Evolutionary conservation across 1,140 invertebrate species (phyloP), one percentile per base, ranked within the genome.

Genomic region (Ceratitis capitata): DNA sequence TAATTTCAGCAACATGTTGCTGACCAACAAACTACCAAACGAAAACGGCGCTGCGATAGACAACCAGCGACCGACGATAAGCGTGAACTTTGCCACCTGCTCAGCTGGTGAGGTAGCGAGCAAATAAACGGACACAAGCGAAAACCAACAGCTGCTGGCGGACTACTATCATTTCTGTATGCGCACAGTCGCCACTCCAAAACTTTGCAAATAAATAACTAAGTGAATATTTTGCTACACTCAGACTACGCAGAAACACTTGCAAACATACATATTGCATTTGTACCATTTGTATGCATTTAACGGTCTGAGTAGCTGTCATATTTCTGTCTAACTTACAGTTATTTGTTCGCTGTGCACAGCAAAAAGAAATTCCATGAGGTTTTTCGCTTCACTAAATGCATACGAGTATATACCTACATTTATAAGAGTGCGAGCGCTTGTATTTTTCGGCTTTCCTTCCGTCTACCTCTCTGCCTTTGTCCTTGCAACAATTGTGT

Each of bases 11-110:
- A 78, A 78, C 69, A n/a, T 42, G 69, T 45, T 78, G 69, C 16
- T 78, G n/a, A n/a, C n/a, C n/a, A 78, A 78, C 35, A 78, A 78
- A 78, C 16, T 39, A 2, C n/a, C 69, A n/a, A 26, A 42, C 6
- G 51, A n/a, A n/a, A n/a, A n/a, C n/a, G 4, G 45, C 2, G 69
- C 39, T 61, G 32, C n/a, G 39, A 78, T 23, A 78, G 19, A 45
- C 69, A 78, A 45, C 69, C 32, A 14, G 32, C 39, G 69, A 78
- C 69, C 32, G 10, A 14, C 39, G 69, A 78, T 39, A 45, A 69
- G 69, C 69, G 39, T 32, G 69, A 78, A 78, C 69, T 78, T 78
- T 78, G 69, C 69, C 69, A 47, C 23, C 39, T 35, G 32, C 39
- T n/a, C 5, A 78, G n/a, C n/a, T 78, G 29, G 69, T 23, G 42